Conservation (phyloP, 2,113 vertebrate genomes). For the Campylorhamphus procurvoides region DNA sequence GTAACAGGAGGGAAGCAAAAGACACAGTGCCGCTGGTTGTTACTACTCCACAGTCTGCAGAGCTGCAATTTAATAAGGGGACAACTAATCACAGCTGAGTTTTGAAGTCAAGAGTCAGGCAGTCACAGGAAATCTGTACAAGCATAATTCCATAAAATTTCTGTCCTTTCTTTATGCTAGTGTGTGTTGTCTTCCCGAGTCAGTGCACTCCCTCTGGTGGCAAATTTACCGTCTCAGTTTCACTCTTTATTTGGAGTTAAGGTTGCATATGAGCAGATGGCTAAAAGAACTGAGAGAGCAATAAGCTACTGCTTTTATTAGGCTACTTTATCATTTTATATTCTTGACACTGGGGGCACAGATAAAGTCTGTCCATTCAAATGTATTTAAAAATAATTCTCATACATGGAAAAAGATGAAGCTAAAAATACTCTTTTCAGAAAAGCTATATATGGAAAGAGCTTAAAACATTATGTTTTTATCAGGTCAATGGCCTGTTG, state of each 20-base stretch:
- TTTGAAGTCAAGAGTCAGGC: not conserved
- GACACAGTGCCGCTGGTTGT: accelerated
- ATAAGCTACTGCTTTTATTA: not conserved
- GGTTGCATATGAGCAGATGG: not conserved
- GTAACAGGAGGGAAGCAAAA: not conserved
- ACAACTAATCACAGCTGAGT: not conserved
- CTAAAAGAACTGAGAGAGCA: not conserved
- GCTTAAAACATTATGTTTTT: not conserved
- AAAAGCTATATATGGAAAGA: not conserved
- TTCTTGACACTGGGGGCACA: not conserved
- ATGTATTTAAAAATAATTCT: not conserved
- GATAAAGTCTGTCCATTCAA: not conserved
- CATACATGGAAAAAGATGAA: not conserved
- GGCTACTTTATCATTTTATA: not conserved
- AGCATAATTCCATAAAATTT: not conserved
- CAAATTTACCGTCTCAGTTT: not conserved
- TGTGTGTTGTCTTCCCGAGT: not conserved
- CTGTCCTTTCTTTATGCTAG: not conserved
- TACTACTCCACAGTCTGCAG: not conserved
- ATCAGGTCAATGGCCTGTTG: not conserved
- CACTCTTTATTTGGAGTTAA: not conserved
- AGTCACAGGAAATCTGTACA: not conserved
- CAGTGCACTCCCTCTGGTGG: conserved; percentile 52
- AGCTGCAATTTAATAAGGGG: not conserved
- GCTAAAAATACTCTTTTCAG: not conserved